Conservation (phyloP, 2,797 vertebrate genomes). For the Eutrigla gurnardus region DNA sequence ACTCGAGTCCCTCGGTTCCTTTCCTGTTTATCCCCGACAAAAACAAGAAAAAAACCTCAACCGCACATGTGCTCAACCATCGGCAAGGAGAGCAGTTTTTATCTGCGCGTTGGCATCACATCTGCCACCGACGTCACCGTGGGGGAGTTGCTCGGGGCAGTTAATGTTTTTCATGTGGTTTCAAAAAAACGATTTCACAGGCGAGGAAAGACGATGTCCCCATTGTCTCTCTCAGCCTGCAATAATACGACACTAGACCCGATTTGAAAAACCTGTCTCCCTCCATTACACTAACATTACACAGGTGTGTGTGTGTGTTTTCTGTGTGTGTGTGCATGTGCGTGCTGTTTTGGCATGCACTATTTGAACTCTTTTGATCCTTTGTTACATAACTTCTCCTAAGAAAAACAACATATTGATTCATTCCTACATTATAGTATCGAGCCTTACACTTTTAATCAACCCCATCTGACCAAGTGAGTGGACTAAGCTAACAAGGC, state of each 20-base stretch:
- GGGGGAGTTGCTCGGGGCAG: not conserved
- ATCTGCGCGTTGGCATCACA: not conserved
- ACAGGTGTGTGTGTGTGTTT: not conserved
- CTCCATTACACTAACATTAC: too few relatives aligned
- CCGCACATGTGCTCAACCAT: not conserved
- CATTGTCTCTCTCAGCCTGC: not conserved
- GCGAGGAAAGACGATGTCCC: not conserved
- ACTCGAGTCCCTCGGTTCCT: not conserved
- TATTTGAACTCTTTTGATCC: not conserved
- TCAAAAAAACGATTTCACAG: not conserved
- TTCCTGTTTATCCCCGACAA: conserved; percentile 30
- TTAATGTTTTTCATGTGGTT: not conserved
- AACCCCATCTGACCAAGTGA: not conserved
- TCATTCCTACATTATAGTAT: not conserved
- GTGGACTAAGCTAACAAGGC: not conserved
- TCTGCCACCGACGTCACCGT: not conserved
- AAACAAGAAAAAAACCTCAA: not conserved
- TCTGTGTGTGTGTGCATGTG: not conserved
- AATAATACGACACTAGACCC: not conserved
- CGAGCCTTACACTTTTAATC: not conserved
- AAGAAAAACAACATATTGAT: too few relatives aligned
- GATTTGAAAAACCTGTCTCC: too few relatives aligned
- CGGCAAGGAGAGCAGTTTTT: not conserved
- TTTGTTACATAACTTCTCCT: not conserved
- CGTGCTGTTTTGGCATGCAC: not conserved